phyloP scores from a whole-genome alignment of 2,888 invertebrate species.

The Trichogramma dendrolimi region DNA sequence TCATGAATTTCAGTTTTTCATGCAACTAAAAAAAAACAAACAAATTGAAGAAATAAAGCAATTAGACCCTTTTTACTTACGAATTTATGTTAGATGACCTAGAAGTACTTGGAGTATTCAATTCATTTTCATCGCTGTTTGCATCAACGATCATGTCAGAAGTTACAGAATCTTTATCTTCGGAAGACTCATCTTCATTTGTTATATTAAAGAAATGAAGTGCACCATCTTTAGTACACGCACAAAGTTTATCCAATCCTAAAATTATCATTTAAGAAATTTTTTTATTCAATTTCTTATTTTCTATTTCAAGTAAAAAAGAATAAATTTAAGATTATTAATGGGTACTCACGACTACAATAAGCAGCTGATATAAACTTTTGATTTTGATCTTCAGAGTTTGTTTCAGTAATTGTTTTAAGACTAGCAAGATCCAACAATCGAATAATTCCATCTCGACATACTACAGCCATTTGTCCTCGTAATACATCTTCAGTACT shows the following conservation, averaged over 20 bases:
- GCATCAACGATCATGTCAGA: slow-evolving; percentile 45
- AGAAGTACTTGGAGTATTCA: slow-evolving; percentile 46
- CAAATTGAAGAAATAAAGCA: slow-evolving; percentile 2
- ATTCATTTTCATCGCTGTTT: slow-evolving; percentile 32
- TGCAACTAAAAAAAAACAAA: not conserved
- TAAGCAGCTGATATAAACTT: slow-evolving; percentile 79
- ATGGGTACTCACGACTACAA: slow-evolving; percentile 66
- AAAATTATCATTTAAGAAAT: slow-evolving; percentile 23
- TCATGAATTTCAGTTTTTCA: slow-evolving; percentile 8
- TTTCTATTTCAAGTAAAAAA: not conserved
- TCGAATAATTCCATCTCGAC: slow-evolving; percentile 70
- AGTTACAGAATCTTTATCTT: slow-evolving; percentile 67
- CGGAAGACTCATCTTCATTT: slow-evolving; percentile 69
- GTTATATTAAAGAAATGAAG: slow-evolving; percentile 78
- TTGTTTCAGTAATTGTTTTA: slow-evolving; percentile 64
- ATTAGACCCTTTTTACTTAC: slow-evolving; percentile 32
- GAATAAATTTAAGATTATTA: slow-evolving; percentile 7
- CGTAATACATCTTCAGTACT: slow-evolving; percentile 31
- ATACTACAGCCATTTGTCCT: slow-evolving; percentile 69
- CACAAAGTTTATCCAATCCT: slow-evolving; percentile 80
- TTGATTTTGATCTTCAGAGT: slow-evolving; percentile 58
- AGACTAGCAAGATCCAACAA: slow-evolving; percentile 70
- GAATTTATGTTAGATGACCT: slow-evolving; percentile 40
- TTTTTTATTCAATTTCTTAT: not conserved
- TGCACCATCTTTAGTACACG: slow-evolving; percentile 74